Percentiles rank a stretch among this genome's conserved stretches.
phyloP scores from a whole-genome alignment of 1,140 invertebrate species.

The Goniozus legneri region DNA sequence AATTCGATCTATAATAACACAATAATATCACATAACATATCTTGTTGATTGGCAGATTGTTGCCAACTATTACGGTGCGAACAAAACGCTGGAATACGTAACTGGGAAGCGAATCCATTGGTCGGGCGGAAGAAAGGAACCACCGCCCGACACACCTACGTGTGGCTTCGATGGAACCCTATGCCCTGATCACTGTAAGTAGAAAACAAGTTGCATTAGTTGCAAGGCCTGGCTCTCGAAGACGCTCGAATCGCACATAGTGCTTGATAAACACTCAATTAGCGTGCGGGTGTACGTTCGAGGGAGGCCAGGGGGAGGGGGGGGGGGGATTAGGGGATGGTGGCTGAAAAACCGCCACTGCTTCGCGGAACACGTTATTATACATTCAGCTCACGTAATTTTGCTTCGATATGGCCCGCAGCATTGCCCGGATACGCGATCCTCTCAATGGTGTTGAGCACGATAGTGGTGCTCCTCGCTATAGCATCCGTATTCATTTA shows the following conservation, averaged over 20 bases:
- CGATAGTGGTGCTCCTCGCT: conserved; percentile 72
- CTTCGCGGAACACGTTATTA: too few relatives aligned
- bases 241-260: too few relatives aligned
- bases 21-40: too few relatives aligned
- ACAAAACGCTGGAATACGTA: conserved; percentile 68
- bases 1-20: too few relatives aligned
- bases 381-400: too few relatives aligned
- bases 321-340: too few relatives aligned
- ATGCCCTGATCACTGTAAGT: conserved; percentile 73
- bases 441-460: conserved; percentile 77
- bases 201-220: too few relatives aligned
- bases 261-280: too few relatives aligned
- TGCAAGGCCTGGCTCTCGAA: too few relatives aligned
- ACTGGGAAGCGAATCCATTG: conserved; percentile 76
- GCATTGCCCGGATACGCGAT: conserved; percentile 84
- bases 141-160: conserved; percentile 78
- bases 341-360: too few relatives aligned
- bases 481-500: conserved; percentile 70
- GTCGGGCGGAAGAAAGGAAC: conserved; percentile 71
- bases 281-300: too few relatives aligned
- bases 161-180: conserved; percentile 92
- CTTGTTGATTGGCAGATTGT: conserved; percentile 70
- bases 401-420: conserved; percentile 28
- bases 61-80: conserved; percentile 78
- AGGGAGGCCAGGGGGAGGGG: too few relatives aligned